Conservation (phyloP, 2,113 vertebrate genomes). For the Cervus canadensis region DNA sequence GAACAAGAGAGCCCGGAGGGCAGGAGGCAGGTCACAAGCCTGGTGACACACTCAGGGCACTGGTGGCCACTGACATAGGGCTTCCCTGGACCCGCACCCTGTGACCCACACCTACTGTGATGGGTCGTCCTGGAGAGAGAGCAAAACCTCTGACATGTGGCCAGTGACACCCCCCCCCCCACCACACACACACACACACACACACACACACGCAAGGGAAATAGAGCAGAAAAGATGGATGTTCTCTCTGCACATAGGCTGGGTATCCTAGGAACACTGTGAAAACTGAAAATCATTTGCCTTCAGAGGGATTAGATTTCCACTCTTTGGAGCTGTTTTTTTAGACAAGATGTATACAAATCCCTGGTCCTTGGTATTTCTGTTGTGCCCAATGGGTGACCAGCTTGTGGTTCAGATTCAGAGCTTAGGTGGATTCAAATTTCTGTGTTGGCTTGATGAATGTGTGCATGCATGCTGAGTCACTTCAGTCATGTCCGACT, state of each 20-base stretch:
- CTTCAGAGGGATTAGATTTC: background rate
- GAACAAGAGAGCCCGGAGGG: background rate
- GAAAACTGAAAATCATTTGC: background rate
- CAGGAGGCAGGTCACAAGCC: background rate
- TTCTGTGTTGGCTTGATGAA: background rate
- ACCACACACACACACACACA: background rate
- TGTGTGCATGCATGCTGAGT: background rate
- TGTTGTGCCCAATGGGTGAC: rapidly evolving
- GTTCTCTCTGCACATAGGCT: too few species aligned
- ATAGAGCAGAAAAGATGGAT: too few species aligned
- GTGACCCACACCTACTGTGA: background rate
- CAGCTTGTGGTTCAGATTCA: rapidly evolving
- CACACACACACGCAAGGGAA: background rate
- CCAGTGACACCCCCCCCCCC: rapidly evolving
- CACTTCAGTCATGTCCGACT: rapidly evolving
- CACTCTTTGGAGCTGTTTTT: background rate
- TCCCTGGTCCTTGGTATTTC: rapidly evolving
- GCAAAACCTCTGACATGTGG: background rate
- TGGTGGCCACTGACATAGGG: background rate
- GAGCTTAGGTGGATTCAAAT: background rate
- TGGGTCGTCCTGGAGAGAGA: too few species aligned
- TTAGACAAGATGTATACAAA: background rate
- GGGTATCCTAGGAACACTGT: rapidly evolving
- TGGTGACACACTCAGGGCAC: background rate
- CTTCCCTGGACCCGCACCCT: rapidly evolving